A percentile compares a stretch with the other conserved stretches of the same genome.
These are phyloP conservation scores for Hydraecia micacea DNA, from an alignment of 2,888 invertebrate species.

Conservation along the genomic window DNA sequence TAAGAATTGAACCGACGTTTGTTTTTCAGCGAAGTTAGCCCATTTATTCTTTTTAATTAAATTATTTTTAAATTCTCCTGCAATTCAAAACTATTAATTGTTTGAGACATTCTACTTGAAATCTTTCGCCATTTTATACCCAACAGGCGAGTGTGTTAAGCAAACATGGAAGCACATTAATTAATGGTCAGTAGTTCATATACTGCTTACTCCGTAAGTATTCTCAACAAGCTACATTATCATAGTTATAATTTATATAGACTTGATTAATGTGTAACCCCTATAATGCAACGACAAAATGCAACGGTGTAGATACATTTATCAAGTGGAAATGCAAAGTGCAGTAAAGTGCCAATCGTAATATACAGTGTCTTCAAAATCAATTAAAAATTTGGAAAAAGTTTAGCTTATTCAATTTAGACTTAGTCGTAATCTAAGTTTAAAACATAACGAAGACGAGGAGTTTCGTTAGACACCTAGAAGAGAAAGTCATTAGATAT, in stretches of 20 bases:
- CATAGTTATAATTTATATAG: slow-evolving; percentile 76
- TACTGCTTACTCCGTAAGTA: slow-evolving; percentile 85
- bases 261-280: slow-evolving; percentile 68
- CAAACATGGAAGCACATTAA: slow-evolving; percentile 30
- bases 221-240: slow-evolving; percentile 83
- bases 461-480: slow-evolving; percentile 56
- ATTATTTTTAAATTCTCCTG: neutral
- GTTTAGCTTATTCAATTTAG: slow-evolving; percentile 63
- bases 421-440: slow-evolving; percentile 59
- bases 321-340: slow-evolving; percentile 84
- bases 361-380: slow-evolving; percentile 77
- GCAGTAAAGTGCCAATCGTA: slow-evolving; percentile 82
- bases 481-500: slow-evolving; percentile 67
- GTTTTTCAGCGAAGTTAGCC: too few species aligned
- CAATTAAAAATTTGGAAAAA: slow-evolving; percentile 75
- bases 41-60: neutral
- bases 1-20: neutral
- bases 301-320: slow-evolving; percentile 84
- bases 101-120: slow-evolving; percentile 40
- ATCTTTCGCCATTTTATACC: slow-evolving; percentile 18
- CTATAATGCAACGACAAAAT: slow-evolving; percentile 85
- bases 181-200: slow-evolving; percentile 44
- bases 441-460: slow-evolving; percentile 52
- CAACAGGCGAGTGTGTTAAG: slow-evolving; percentile 27
- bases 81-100: neutral